A percentile compares a stretch with the other conserved stretches of the same genome.
phyloP scores from a whole-genome alignment of 2,113 vertebrate genomes.

The Phrynocephalus versicolor region DNA sequence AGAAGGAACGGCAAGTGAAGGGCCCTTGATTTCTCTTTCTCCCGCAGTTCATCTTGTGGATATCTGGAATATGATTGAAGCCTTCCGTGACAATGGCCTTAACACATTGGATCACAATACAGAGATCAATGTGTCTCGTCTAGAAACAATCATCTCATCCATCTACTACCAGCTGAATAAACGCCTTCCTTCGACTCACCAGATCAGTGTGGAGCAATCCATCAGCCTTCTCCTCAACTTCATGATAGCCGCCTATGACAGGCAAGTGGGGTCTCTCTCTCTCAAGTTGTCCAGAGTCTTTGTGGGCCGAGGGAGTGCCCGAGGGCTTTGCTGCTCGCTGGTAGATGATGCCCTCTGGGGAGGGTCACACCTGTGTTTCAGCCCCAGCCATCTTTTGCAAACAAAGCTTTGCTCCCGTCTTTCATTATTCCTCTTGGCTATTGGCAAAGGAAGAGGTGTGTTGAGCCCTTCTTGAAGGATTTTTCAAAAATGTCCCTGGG shows the following conservation, averaged over 20 bases:
- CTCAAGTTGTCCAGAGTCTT: neutral
- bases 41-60: conserved; percentile 93
- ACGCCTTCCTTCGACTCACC: conserved; percentile 94
- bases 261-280: conserved; percentile 71
- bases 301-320: neutral
- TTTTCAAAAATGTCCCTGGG: too few species aligned
- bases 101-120: conserved; percentile 90
- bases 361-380: neutral
- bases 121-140: conserved; percentile 95
- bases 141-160: conserved; percentile 97
- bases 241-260: conserved; percentile 94
- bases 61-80: conserved; percentile 99
- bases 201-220: conserved; percentile 96
- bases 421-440: too few species aligned
- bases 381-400: neutral
- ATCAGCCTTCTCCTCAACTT: conserved; percentile 98
- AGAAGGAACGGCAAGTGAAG: neutral
- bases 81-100: conserved; percentile 96
- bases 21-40: neutral
- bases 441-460: too few species aligned
- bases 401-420: neutral
- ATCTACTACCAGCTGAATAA: conserved; percentile 99
- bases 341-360: too few species aligned
- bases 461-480: too few species aligned
- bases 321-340: neutral